A percentile compares a stretch with the other conserved stretches of the same genome.
Conservation (phyloP, 2,888 invertebrate genomes). For the Netelia virgata region DNA sequence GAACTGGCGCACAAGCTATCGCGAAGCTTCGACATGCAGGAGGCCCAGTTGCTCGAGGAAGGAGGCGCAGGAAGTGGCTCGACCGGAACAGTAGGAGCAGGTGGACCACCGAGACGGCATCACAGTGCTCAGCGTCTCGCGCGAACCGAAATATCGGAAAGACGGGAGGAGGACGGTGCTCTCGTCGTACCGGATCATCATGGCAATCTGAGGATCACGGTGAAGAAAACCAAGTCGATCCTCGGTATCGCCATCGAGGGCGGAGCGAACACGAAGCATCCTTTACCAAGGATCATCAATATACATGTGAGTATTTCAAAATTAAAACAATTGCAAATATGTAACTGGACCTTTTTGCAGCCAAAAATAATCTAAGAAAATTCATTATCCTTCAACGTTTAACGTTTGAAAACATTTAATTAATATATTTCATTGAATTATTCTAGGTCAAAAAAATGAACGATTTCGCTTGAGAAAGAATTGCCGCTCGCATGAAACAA, state of each 20-base stretch:
- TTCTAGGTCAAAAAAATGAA: too few relatives aligned
- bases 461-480: too few relatives aligned
- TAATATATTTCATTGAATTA: too few relatives aligned
- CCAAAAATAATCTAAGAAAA: background rate
- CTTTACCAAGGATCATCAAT: conserved; percentile 97
- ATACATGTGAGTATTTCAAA: conserved; percentile 92
- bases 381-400: too few relatives aligned
- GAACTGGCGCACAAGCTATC: conserved; percentile 95
- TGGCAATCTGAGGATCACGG: conserved; percentile 94
- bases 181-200: conserved; percentile 94
- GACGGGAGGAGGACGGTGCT: conserved; percentile 89
- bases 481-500: too few relatives aligned
- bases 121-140: conserved; percentile 82
- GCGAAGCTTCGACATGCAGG: conserved; percentile 95
- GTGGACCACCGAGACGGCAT: conserved; percentile 81
- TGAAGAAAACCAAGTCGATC: conserved; percentile 97
- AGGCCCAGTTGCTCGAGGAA: conserved; percentile 84
- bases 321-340: background rate
- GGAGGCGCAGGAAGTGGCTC: conserved; percentile 76
- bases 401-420: too few relatives aligned
- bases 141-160: conserved; percentile 78
- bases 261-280: conserved; percentile 97
- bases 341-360: background rate
- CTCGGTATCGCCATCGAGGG: conserved; percentile 99
- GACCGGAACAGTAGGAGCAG: conserved; percentile 73